Percentiles rank a stretch among this genome's conserved stretches.
Evolutionary conservation across 2,113 vertebrate genomes (phyloP).

Genomic region (Tinamus guttatus): DNA sequence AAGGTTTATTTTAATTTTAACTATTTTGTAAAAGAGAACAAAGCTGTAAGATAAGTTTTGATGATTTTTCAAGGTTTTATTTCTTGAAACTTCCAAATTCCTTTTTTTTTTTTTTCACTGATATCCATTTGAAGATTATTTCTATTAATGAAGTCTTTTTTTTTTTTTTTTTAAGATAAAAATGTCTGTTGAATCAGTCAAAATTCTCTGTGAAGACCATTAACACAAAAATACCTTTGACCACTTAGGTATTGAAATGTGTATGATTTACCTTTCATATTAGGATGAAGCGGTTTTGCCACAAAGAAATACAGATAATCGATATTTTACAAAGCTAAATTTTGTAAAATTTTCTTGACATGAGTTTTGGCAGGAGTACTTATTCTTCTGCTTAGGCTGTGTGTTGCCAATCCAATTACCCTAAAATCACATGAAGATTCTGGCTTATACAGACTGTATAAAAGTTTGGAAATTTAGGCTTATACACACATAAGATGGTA

Average conservation of each 20-base stretch:
- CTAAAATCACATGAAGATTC: not conserved
- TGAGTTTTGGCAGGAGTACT: not conserved
- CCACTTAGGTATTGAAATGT: not conserved
- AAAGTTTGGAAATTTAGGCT: not conserved
- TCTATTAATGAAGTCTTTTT: not conserved
- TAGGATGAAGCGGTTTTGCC: not conserved
- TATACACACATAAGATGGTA: not conserved
- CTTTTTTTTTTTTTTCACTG: not conserved
- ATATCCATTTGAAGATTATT: not conserved
- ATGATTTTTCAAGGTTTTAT: not conserved
- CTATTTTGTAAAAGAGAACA: not conserved
- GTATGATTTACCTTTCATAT: not conserved
- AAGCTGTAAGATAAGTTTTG: not conserved
- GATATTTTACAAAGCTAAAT: not conserved
- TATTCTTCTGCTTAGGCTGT: not conserved
- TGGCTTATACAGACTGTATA: not conserved
- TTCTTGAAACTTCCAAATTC: not conserved
- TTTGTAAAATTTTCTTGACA: not conserved
- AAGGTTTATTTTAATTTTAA: not conserved
- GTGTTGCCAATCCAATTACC: not conserved
- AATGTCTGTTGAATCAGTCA: not conserved
- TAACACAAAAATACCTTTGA: not conserved
- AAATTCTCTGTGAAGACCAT: not conserved
- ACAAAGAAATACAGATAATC: not conserved
- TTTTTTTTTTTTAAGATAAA: not conserved